These are phyloP conservation scores for Dallia pectoralis DNA, from an alignment of 2,797 vertebrate species.

Conservation along the genomic window DNA sequence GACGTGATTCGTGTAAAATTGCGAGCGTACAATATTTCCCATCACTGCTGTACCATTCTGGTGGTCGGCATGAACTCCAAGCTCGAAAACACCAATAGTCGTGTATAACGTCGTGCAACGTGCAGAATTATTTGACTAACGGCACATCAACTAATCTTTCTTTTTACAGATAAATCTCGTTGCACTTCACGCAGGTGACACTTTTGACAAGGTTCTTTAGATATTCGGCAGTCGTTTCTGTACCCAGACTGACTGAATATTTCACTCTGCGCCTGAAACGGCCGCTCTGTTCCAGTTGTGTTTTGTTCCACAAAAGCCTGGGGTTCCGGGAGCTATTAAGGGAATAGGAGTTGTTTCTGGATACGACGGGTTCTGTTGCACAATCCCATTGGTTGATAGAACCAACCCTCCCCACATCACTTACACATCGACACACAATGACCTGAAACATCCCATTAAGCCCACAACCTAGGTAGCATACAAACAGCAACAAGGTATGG, in stretches of 20 bases:
- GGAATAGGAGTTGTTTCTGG: not conserved
- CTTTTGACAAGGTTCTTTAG: not conserved
- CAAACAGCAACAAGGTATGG: not conserved
- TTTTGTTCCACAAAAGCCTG: not conserved
- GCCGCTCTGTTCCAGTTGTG: not conserved
- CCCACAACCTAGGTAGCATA: not conserved
- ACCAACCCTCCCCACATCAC: not conserved
- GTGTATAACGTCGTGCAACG: too few relatives aligned
- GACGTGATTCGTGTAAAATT: too few relatives aligned
- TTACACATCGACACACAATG: conserved; percentile 11
- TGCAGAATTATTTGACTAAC: too few relatives aligned
- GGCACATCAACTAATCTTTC: too few relatives aligned
- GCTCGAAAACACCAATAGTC: too few relatives aligned
- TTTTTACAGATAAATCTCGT: too few relatives aligned
- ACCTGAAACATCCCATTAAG: not conserved
- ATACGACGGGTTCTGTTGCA: not conserved
- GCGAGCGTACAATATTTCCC: too few relatives aligned
- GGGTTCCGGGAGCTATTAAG: not conserved
- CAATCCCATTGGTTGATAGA: not conserved
- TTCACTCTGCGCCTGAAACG: not conserved
- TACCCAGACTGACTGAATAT: not conserved
- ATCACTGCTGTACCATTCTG: too few relatives aligned
- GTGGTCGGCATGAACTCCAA: too few relatives aligned
- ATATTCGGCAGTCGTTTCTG: not conserved
- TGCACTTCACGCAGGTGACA: too few relatives aligned